Conservation (phyloP, 2,797 vertebrate species). For the Esox lucius region DNA sequence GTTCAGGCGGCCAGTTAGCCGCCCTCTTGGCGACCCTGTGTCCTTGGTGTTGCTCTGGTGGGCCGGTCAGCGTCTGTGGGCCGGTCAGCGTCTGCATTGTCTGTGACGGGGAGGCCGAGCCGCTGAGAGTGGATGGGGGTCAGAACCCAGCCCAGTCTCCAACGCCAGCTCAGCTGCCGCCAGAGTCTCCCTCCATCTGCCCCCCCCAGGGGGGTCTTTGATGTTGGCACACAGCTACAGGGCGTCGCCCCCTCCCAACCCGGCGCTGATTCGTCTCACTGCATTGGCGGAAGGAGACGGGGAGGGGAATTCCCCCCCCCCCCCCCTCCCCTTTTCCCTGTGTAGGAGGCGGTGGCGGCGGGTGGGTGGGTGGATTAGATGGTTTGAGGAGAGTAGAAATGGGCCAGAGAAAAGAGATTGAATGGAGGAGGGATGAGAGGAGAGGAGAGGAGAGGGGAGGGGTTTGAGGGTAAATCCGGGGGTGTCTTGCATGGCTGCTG, state of each 20-base stretch:
- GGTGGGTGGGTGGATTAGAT: slow-evolving; percentile 7
- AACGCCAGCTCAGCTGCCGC: slow-evolving; percentile 22
- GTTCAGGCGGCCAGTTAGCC: too few relatives aligned
- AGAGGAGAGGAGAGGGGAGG: background rate
- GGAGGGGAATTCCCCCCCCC: too few relatives aligned
- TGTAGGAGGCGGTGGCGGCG: slow-evolving; percentile 6
- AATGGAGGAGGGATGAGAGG: background rate
- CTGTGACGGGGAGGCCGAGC: background rate
- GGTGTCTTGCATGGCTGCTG: too few relatives aligned
- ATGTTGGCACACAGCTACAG: slow-evolving; percentile 22
- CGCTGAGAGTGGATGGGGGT: too few relatives aligned
- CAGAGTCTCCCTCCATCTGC: background rate
- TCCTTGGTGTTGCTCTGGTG: too few relatives aligned
- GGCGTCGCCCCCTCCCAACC: background rate
- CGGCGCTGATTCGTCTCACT: slow-evolving; percentile 4
- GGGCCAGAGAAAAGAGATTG: background rate
- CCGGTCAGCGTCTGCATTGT: background rate
- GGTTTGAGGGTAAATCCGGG: background rate
- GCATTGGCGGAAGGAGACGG: too few relatives aligned
- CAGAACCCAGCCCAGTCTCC: too few relatives aligned
- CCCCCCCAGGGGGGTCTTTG: slow-evolving; percentile 51
- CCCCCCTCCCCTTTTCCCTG: too few relatives aligned
- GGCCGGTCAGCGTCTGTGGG: too few relatives aligned
- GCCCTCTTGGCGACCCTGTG: too few relatives aligned
- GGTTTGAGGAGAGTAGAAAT: accelerated